Conservation (phyloP, 2,888 invertebrate genomes). For the Cosmorhoe ocellata region DNA sequence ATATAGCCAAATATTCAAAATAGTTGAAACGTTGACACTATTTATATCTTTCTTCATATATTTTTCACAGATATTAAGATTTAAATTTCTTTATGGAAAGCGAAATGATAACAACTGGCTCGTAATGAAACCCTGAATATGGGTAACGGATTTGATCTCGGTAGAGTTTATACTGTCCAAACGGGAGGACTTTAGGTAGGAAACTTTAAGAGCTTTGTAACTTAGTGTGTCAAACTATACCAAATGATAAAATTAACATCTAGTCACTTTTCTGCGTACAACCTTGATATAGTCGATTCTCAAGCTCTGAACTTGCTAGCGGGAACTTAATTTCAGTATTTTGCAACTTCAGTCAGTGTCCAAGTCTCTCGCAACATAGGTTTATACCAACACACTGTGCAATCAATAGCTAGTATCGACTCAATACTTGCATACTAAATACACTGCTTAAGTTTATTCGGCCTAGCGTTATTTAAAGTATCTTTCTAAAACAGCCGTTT, state of each 20-base stretch:
- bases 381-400: too few relatives aligned
- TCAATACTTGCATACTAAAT: too few relatives aligned
- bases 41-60: neutral
- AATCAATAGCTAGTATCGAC: too few relatives aligned
- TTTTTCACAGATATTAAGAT: too few relatives aligned
- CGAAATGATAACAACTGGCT: neutral
- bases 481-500: too few relatives aligned
- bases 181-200: constrained; percentile 22
- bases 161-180: constrained; percentile 24
- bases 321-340: too few relatives aligned
- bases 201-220: constrained; percentile 19
- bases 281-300: too few relatives aligned
- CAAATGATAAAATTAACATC: neutral
- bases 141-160: constrained; percentile 10
- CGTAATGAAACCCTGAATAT: constrained; percentile 6
- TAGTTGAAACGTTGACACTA: neutral
- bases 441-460: neutral
- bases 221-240: constrained; percentile 10
- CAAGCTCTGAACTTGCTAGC: too few relatives aligned
- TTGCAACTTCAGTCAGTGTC: too few relatives aligned
- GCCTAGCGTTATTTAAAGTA: neutral
- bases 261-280: too few relatives aligned
- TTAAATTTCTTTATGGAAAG: neutral
- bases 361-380: too few relatives aligned
- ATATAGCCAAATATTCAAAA: neutral